Evolutionary conservation across 2,888 invertebrate species (phyloP), one percentile per base, ranked within the genome.

Genomic region (Acleris emargana): DNA sequence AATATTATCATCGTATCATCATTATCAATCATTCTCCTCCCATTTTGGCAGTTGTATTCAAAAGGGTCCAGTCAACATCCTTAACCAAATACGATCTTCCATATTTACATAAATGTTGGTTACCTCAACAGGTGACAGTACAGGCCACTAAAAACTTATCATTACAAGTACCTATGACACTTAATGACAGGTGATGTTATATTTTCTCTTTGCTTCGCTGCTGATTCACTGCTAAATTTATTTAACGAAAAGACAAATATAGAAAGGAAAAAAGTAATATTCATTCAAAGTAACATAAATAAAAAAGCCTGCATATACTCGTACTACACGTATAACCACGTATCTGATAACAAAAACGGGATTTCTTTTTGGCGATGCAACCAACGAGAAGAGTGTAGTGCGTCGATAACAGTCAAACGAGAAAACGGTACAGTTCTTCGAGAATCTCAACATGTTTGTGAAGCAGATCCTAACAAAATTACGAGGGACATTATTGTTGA

Each of bases 381-480:
- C 17, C 43, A 43, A 43, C 45, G 52, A 5, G 43, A 60, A 25
- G 45, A 60, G 60, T 60, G 60, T 52, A 52, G 58, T 42, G 58
- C 58, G 16, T 50, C 50, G 13, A 58, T 58, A 32, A 58, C 58
- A 20, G 16, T 58, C 7, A 38, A 50, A n/a, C 50, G 16, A 50
- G 50, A 59, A 50, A 22, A 59, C 22, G 50, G 38, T 38, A 50
- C 4, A 38, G 50, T 59, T 7, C 16, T 58, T 38, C 58, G 58
- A 38, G 42, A 38, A 59, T 20, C 20, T 50, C 38, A 42, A n/a
- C 50, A 50, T 42, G 38, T 50, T 7, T 59, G 58, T 38, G 51
- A 38, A 50, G 38, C 50, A 50, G 50, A 59, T 51, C 42, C 49
- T 38, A 47, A 64, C 63, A 58, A 58, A 64, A 53, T 58, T 18